Evolutionary conservation across 2,888 invertebrate genomes (phyloP).

Genomic region (Pyrocoelia pectoralis): DNA sequence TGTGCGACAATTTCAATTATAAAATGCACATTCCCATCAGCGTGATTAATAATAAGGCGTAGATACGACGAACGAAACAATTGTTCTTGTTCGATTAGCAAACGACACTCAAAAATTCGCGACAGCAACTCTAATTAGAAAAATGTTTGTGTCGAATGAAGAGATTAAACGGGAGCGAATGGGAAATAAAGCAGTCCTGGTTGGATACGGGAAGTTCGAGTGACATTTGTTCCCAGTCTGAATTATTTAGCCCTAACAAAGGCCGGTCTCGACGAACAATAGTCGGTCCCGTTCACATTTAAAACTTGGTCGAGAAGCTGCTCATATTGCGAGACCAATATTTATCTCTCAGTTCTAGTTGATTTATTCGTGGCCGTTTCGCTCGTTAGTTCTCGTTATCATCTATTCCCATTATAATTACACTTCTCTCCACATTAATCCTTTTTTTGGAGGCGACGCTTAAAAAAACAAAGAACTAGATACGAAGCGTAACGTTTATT

Average conservation of each 20-base stretch:
- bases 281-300: conserved; percentile 24
- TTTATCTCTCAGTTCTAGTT: conserved; percentile 33
- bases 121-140: conserved; percentile 24
- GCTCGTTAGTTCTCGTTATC: conserved; percentile 38
- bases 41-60: conserved; percentile 8
- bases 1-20: conserved; percentile 17
- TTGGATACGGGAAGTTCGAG: conserved; percentile 23
- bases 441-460: neutral
- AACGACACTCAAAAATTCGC: conserved; percentile 5
- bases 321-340: conserved; percentile 37
- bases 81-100: conserved; percentile 8
- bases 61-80: neutral
- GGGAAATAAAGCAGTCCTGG: conserved; percentile 22
- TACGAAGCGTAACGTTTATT: neutral
- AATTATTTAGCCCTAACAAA: conserved; percentile 33
- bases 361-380: conserved; percentile 30
- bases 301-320: conserved; percentile 33
- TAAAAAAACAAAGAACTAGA: neutral
- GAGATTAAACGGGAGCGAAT: conserved; percentile 28
- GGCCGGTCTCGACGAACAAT: conserved; percentile 26
- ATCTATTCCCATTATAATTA: conserved; percentile 34
- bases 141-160: conserved; percentile 27
- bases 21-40: neutral
- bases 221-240: conserved; percentile 33
- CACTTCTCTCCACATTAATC: conserved; percentile 24